These are phyloP conservation scores for Thymelicus acteon DNA, from an alignment of 2,888 invertebrate species.

Conservation along the genomic window DNA sequence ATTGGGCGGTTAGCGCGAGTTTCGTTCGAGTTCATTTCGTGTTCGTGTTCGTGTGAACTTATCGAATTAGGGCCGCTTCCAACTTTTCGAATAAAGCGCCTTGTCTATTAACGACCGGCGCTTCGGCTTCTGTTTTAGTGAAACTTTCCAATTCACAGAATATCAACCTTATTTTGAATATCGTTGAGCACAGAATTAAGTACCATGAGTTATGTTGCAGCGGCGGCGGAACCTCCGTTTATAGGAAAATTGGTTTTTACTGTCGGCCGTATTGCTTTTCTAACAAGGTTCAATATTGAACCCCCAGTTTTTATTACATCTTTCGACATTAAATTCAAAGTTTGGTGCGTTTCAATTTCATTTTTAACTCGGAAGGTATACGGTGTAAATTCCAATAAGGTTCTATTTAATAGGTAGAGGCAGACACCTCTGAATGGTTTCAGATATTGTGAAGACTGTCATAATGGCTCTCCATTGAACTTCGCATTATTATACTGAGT, in stretches of 20 bases:
- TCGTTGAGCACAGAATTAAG: constrained; percentile 4
- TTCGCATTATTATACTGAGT: constrained; percentile 44
- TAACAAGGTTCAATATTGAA: constrained; percentile 26
- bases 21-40: constrained; percentile 32
- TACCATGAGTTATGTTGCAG: background rate
- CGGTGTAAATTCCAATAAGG: constrained; percentile 4
- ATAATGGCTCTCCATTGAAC: constrained; percentile 47
- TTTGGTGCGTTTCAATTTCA: background rate
- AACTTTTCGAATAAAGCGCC: constrained; percentile 38
- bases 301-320: constrained; percentile 11
- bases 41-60: constrained; percentile 32
- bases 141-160: constrained; percentile 4
- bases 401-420: background rate
- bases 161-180: constrained; percentile 9
- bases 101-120: constrained; percentile 36
- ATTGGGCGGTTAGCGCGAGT: constrained; percentile 35
- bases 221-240: background rate
- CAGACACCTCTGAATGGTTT: constrained; percentile 24
- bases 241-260: constrained; percentile 17
- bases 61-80: constrained; percentile 36
- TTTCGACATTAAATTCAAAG: background rate
- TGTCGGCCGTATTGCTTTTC: constrained; percentile 9
- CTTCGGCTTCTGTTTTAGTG: constrained; percentile 28
- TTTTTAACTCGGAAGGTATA: constrained; percentile 13
- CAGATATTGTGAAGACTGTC: constrained; percentile 17